Percentiles rank a stretch among this genome's conserved stretches.
These are phyloP conservation scores for Orchestia grillus DNA, from an alignment of 1,140 invertebrate genomes.

Conservation along the genomic window DNA sequence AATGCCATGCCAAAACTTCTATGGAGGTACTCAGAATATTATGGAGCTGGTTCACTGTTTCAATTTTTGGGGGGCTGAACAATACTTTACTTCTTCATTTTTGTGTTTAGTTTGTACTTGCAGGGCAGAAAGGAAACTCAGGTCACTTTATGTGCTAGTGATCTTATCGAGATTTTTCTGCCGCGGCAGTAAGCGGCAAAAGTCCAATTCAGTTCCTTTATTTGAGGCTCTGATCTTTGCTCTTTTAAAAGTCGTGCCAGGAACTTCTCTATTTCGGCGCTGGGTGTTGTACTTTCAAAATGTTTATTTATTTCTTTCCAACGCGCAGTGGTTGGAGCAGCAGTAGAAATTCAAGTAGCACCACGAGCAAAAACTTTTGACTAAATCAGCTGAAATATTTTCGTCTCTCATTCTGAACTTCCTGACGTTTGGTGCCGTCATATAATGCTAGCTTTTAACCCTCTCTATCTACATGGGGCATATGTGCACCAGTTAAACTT, in stretches of 20 bases:
- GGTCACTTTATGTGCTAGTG: neutral
- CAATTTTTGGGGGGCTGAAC: neutral
- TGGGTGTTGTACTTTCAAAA: neutral
- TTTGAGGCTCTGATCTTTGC: neutral
- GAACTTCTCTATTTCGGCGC: neutral
- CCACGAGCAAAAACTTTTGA: neutral
- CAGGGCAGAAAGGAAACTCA: neutral
- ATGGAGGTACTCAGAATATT: neutral
- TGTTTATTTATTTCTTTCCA: neutral
- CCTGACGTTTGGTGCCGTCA: no score
- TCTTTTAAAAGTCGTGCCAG: neutral
- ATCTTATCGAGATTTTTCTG: neutral
- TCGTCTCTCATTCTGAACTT: neutral
- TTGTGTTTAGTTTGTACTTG: neutral
- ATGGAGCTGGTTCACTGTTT: neutral
- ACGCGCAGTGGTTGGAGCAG: neutral
- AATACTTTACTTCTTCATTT: neutral
- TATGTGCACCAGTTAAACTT: no score
- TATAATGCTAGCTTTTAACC: no score
- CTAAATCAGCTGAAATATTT: neutral
- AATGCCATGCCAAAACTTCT: neutral
- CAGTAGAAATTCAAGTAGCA: neutral
- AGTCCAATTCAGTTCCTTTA: neutral
- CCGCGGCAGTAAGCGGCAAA: neutral
- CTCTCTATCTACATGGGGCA: no score